These are phyloP conservation scores for Lepidocyrtoides sp. DNA, from an alignment of 2,888 invertebrate species.

Conservation along the genomic window DNA sequence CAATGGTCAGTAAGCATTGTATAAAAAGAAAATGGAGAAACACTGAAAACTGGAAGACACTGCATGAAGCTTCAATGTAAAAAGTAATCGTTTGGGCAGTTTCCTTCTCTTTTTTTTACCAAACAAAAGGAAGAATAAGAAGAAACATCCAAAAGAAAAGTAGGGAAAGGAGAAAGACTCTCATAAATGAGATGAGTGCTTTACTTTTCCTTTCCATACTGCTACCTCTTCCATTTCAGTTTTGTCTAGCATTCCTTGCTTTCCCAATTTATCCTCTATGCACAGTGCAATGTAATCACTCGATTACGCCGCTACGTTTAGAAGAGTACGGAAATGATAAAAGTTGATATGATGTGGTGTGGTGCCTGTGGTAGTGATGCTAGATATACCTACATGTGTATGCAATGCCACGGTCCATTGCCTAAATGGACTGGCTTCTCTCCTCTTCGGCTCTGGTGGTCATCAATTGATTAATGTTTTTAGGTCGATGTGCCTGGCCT, in stretches of 20 bases:
- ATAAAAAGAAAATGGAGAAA: too few species aligned
- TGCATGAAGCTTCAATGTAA: background rate
- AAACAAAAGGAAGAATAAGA: background rate
- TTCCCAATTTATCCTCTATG: background rate
- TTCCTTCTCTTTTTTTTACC: slow-evolving; percentile 1
- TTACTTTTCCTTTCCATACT: slow-evolving; percentile 1
- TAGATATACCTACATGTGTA: slow-evolving; percentile 44
- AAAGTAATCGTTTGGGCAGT: slow-evolving; percentile 8
- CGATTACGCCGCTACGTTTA: too few species aligned
- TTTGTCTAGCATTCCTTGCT: background rate
- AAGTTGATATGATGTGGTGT: too few species aligned
- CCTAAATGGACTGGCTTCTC: slow-evolving; percentile 56
- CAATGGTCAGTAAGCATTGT: too few species aligned
- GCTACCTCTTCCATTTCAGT: slow-evolving; percentile 22
- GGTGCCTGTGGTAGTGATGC: too few species aligned
- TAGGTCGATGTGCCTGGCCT: slow-evolving; percentile 60
- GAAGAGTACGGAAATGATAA: too few species aligned
- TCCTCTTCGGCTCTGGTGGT: slow-evolving; percentile 33
- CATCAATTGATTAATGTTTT: slow-evolving; percentile 74
- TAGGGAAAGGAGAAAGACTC: background rate
- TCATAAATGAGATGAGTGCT: slow-evolving; percentile 58
- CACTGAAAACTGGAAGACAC: background rate
- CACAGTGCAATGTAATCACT: too few species aligned
- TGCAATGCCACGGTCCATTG: slow-evolving; percentile 61
- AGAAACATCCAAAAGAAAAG: too few species aligned